Evolutionary conservation across 2,888 invertebrate species (phyloP), one percentile per base, ranked within the genome.

Genomic region (Coelogynopora nodosa): DNA sequence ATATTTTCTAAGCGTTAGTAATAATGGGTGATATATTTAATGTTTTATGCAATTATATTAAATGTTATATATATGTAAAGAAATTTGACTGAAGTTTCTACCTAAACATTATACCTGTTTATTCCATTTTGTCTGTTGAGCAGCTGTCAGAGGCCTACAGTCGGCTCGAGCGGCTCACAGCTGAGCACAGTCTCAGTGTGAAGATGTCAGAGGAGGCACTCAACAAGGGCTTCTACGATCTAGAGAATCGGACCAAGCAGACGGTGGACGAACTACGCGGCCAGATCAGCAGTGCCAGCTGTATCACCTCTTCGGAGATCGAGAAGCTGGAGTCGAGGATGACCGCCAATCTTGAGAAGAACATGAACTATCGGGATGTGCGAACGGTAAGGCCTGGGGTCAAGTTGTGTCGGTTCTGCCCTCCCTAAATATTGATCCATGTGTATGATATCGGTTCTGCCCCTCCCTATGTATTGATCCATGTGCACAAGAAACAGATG

Each of bases 281-380:
- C 30, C 89, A 87, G n/a, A 87, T 91, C 30, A 86, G 88, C 1
- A 88, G 89, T 0, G 88, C 88, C 86, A 89, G 90, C 31, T 86
- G 88, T 13, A 88, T 88, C 27, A 89, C 89, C 26, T 90, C 90
- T 26, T 89, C 89, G 0, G 91, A 91, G 84, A 87, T 90, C 67
- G 91, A 91, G 83, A 90, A 90, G 85, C 84, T 90, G 49, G 91
- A 91, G 87, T 88, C 89, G n/a, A 89, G 90, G 84, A 67, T 91
- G 67, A 85, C 89, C 49, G 85, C 88, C 26, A 87, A 88, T 23
- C 87, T 91, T n/a, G 91, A 91, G n/a, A 86, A 86, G 82, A 67
- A 81, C 23, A 49, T 86, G 49, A 67, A 28, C 5, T 31, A n/a
- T 27, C 18, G 30, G 13, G 86, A 86, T 13, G 31, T 82, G 0